phyloP scores from a whole-genome alignment of 2,888 invertebrate genomes.

The Agrypnus murinus region DNA sequence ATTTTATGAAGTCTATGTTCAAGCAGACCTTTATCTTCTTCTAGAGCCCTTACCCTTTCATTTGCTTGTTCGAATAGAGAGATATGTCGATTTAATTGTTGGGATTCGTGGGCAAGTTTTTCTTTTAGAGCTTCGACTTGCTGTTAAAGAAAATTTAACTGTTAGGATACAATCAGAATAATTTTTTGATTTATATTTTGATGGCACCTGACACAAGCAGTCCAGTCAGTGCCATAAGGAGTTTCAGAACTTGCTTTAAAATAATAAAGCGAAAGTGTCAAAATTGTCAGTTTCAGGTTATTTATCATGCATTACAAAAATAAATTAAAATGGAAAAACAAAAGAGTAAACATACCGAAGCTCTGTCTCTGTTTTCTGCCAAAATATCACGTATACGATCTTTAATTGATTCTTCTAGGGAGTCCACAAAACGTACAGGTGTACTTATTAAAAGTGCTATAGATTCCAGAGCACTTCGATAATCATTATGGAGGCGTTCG shows the following conservation, averaged over 20 bases:
- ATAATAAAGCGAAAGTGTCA: too few relatives aligned
- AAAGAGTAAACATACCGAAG: constrained; percentile 74
- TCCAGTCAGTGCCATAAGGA: too few relatives aligned
- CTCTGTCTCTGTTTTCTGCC: constrained; percentile 85
- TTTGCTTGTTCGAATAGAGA: constrained; percentile 80
- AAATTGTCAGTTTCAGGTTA: too few relatives aligned
- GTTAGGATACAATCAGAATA: not conserved
- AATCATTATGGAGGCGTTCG: constrained; percentile 79
- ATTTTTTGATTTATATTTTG: too few relatives aligned
- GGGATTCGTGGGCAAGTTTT: constrained; percentile 82
- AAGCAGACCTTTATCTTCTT: constrained; percentile 83
- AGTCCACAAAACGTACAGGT: constrained; percentile 83
- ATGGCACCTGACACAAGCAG: too few relatives aligned
- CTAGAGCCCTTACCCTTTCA: constrained; percentile 79
- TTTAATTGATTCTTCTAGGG: constrained; percentile 85
- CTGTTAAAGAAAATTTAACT: constrained; percentile 69
- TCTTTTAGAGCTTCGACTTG: constrained; percentile 86
- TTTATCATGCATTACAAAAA: too few relatives aligned
- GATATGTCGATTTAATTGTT: constrained; percentile 81
- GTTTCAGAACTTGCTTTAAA: too few relatives aligned
- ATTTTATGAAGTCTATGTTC: constrained; percentile 85
- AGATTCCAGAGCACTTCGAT: constrained; percentile 81
- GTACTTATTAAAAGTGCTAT: constrained; percentile 82
- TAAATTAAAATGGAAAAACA: too few relatives aligned
- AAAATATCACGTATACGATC: constrained; percentile 86